A percentile compares a stretch with the other conserved stretches of the same genome.
Evolutionary conservation across 2,888 invertebrate genomes (phyloP).

Genomic region (Tanaodytes sp.): DNA sequence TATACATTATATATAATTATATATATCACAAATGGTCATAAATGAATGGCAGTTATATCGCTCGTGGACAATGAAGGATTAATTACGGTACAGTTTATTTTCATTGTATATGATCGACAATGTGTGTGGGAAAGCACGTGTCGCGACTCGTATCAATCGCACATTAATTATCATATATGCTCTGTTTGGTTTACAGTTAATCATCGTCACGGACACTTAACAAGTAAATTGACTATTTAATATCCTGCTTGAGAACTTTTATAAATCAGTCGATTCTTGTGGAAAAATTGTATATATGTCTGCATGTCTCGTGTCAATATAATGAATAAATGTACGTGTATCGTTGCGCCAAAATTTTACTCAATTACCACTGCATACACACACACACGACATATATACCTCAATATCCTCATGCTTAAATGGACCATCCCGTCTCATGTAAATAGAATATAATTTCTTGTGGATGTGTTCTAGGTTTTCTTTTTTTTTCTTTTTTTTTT

Average conservation of each 20-base stretch:
- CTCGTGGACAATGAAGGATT: slow-evolving; percentile 62
- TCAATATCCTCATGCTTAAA: slow-evolving; percentile 45
- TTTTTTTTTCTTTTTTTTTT: background rate
- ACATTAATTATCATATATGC: slow-evolving; percentile 60
- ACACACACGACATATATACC: slow-evolving; percentile 11
- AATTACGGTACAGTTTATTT: slow-evolving; percentile 61
- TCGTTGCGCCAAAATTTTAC: slow-evolving; percentile 8
- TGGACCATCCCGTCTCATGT: slow-evolving; percentile 40
- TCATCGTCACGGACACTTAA: slow-evolving; percentile 62
- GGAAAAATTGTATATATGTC: slow-evolving; percentile 58
- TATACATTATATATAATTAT: no score
- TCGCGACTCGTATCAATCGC: slow-evolving; percentile 57
- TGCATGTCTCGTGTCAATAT: slow-evolving; percentile 49
- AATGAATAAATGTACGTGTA: slow-evolving; percentile 54
- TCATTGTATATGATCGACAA: slow-evolving; percentile 55
- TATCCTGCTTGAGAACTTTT: slow-evolving; percentile 69
- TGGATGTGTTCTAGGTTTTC: slow-evolving; percentile 31
- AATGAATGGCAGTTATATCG: slow-evolving; percentile 65
- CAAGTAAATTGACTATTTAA: slow-evolving; percentile 72
- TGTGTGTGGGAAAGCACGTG: slow-evolving; percentile 48
- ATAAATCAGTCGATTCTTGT: slow-evolving; percentile 69
- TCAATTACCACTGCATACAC: background rate
- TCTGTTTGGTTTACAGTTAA: slow-evolving; percentile 61
- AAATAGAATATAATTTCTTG: slow-evolving; percentile 52
- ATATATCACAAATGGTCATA: slow-evolving; percentile 63